A percentile compares a stretch with the other conserved stretches of the same genome.
phyloP scores from a whole-genome alignment of 2,797 vertebrate species.

The Melanotaenia maccullochi region DNA sequence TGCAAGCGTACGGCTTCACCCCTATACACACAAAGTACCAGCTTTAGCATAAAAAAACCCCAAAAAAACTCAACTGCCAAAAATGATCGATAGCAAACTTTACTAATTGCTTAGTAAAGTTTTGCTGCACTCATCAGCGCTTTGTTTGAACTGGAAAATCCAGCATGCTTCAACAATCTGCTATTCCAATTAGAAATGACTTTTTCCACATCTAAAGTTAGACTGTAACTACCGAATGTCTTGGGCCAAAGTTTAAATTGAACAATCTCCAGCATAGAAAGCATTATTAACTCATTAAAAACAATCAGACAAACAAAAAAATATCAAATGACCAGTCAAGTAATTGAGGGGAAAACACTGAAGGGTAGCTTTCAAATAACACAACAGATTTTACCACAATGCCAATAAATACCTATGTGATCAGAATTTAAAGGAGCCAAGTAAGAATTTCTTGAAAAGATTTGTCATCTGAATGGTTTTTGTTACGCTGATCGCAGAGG shows the following conservation, averaged over 20 bases:
- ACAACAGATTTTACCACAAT: slow-evolving; percentile 29
- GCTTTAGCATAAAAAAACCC: slow-evolving; percentile 69
- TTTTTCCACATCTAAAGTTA: slow-evolving; percentile 21
- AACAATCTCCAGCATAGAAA: slow-evolving; percentile 14
- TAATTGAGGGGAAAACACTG: slow-evolving; percentile 16
- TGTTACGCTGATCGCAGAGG: slow-evolving; percentile 69
- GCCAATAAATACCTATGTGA: slow-evolving; percentile 38
- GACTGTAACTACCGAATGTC: slow-evolving; percentile 12
- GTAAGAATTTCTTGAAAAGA: slow-evolving; percentile 28
- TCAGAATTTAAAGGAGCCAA: slow-evolving; percentile 30
- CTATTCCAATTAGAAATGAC: slow-evolving; percentile 59
- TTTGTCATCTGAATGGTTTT: slow-evolving; percentile 36
- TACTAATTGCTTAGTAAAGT: slow-evolving; percentile 82
- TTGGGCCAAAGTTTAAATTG: slow-evolving; percentile 27
- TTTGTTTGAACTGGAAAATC: slow-evolving; percentile 58
- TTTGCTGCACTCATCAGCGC: slow-evolving; percentile 75
- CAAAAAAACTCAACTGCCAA: slow-evolving; percentile 80
- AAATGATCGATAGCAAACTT: slow-evolving; percentile 80
- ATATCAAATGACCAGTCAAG: slow-evolving; percentile 26
- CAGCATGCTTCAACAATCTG: slow-evolving; percentile 45
- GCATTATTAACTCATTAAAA: slow-evolving; percentile 23
- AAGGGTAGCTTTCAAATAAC: slow-evolving; percentile 26
- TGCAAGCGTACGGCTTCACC: slow-evolving; percentile 86
- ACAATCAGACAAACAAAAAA: slow-evolving; percentile 13
- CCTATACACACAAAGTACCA: slow-evolving; percentile 84